Conservation (phyloP, 2,797 vertebrate genomes). For the Clarias pachynema region DNA sequence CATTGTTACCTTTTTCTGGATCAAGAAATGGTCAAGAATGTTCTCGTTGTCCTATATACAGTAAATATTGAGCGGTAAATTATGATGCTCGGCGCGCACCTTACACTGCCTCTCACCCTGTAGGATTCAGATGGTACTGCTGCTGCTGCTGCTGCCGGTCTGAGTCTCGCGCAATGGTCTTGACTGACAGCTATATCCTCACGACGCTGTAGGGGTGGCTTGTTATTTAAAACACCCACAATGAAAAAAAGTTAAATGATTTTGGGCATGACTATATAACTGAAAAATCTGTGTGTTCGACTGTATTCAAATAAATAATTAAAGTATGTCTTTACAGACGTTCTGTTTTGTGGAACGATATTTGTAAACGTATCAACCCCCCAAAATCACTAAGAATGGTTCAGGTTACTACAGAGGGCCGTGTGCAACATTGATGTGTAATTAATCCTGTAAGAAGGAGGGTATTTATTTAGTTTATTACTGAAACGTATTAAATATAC, state of each 20-base stretch:
- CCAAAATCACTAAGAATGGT: slow-evolving; percentile 37
- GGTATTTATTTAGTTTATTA: not conserved
- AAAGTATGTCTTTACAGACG: not conserved
- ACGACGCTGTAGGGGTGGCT: not conserved
- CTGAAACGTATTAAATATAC: not conserved
- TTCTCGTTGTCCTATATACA: not conserved
- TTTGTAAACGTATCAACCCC: not conserved
- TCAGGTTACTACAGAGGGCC: slow-evolving; percentile 40
- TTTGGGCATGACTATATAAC: not conserved
- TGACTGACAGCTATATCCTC: slow-evolving; percentile 7
- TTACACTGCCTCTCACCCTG: not conserved
- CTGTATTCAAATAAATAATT: too few relatives aligned
- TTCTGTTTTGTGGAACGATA: not conserved
- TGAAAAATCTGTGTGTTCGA: rapidly evolving
- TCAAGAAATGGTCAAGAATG: not conserved
- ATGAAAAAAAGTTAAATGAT: too few relatives aligned
- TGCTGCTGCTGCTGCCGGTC: slow-evolving; percentile 1
- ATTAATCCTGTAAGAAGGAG: not conserved
- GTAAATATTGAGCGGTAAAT: too few relatives aligned
- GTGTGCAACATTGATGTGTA: not conserved
- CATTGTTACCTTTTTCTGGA: slow-evolving; percentile 42
- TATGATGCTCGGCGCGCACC: not conserved
- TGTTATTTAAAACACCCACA: not conserved
- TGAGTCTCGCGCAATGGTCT: not conserved
- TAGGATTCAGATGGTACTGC: not conserved